Evolutionary conservation across 2,888 invertebrate genomes (phyloP), one percentile per base, ranked within the genome.

Genomic region (Trisateles emortualis): DNA sequence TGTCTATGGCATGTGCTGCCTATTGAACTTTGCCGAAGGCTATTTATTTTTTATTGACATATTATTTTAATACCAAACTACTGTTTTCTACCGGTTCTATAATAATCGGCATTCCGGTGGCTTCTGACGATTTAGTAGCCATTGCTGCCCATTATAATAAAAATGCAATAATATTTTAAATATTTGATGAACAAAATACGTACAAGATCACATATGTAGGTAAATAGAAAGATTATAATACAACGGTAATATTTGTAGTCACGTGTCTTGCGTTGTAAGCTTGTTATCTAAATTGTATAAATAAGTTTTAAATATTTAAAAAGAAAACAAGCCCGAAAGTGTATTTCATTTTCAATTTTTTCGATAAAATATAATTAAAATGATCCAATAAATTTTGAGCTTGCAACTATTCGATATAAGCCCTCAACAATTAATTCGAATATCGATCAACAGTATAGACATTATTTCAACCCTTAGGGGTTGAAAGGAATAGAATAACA

Each of bases 381-480:
- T 22, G 5, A 22, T 22, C 3, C 22, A 22, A 22, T 5, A n/a
- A n/a, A 2, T 5, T 22, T 4, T 33, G 11, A 22, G 16, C 22
- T 5, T 4, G 9, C 13, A 32, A 22, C 8, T 40, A 40, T 44
- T 4, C 11, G 14, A 17, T 6, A 44, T 38, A 26, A 24, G 40
- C 26, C 13, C 24, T 59, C 45, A 17, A 62, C 46, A 59, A 59
- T 59, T 50, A 62, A 55, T 62, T 52, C 33, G 16, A 22, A 41
- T 32, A 52, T 57, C 41, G 58, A 72, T 65, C 35, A 58, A 63
- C 46, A 59, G 30, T 43, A 43, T 46, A 57, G 49, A 55, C 59
- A 58, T 55, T 33, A 51, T 53, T 48, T 52, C 42, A 53, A 47
- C 57, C 57, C 60, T 39, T 45, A 51, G 14, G 11, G 32, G 14